A percentile compares a stretch with the other conserved stretches of the same genome.
Conservation (phyloP, 1,140 invertebrate genomes). For the Zeugodacus cucurbitae region DNA sequence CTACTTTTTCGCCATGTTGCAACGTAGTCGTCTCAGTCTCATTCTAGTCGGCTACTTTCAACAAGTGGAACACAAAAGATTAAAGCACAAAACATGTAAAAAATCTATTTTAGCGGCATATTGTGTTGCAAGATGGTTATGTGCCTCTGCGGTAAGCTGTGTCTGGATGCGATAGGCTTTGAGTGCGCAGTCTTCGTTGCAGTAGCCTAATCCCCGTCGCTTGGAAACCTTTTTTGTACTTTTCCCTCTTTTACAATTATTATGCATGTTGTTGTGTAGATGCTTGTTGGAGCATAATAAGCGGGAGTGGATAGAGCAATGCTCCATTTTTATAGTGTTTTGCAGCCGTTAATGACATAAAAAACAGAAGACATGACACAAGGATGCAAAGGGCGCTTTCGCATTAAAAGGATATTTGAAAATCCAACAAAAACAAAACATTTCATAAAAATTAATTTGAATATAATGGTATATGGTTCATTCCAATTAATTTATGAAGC, state of each 20-base stretch:
- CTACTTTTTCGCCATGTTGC: background rate
- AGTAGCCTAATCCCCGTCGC: background rate
- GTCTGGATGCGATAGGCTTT: background rate
- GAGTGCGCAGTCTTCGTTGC: background rate
- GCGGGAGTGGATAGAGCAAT: background rate
- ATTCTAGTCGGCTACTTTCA: background rate
- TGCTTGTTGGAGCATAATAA: too few relatives aligned
- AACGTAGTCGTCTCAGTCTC: background rate
- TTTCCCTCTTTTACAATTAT: background rate
- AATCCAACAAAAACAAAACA: too few relatives aligned
- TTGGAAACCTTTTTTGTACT: background rate
- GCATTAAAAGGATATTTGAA: too few relatives aligned
- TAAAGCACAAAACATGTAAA: background rate
- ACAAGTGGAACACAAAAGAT: constrained; percentile 7
- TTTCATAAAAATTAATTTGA: too few relatives aligned
- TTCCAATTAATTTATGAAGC: too few relatives aligned
- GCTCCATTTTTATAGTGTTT: background rate
- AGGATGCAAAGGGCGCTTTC: background rate
- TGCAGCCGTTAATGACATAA: background rate
- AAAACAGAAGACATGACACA: background rate
- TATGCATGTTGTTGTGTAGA: background rate
- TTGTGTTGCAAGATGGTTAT: background rate
- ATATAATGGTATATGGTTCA: too few relatives aligned
- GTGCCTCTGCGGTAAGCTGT: background rate
- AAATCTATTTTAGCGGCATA: background rate